Evolutionary conservation across 1,140 invertebrate genomes (phyloP).

Genomic region (Thaumetopoea pityocampa): DNA sequence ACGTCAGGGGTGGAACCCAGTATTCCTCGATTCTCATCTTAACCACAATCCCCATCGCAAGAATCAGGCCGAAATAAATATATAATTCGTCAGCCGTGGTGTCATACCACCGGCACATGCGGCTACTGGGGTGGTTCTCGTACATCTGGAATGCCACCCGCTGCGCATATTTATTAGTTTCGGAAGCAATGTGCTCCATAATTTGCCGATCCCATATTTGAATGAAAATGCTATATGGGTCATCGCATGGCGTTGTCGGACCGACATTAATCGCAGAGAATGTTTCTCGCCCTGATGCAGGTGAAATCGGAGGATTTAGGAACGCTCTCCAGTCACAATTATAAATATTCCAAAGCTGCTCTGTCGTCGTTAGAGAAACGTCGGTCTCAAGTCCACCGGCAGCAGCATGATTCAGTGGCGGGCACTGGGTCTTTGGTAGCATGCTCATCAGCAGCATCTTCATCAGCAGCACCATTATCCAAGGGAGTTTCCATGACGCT

Average conservation of each 20-base stretch:
- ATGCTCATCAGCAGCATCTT: too few species aligned
- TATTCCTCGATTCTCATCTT: constrained; percentile 14
- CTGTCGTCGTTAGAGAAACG: neutral
- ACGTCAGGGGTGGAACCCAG: constrained; percentile 15
- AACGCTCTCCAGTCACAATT: neutral
- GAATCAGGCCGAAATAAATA: constrained; percentile 18
- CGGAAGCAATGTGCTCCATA: constrained; percentile 13
- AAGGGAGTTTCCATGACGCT: too few species aligned
- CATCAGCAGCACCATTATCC: too few species aligned
- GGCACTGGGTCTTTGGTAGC: too few species aligned
- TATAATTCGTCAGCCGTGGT: constrained; percentile 21
- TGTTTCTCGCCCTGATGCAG: constrained; percentile 9
- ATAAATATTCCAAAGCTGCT: neutral
- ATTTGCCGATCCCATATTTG: constrained; percentile 12
- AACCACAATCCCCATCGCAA: constrained; percentile 17
- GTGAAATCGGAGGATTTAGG: neutral
- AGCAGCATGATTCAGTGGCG: too few species aligned
- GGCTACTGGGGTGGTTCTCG: neutral
- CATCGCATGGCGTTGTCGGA: neutral
- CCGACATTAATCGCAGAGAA: neutral
- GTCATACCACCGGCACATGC: constrained; percentile 18
- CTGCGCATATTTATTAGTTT: constrained; percentile 18
- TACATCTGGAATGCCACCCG: neutral
- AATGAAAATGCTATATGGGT: constrained; percentile 7
- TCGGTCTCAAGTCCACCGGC: too few species aligned